Percentiles rank a stretch among this genome's conserved stretches.
Evolutionary conservation across 2,888 invertebrate species (phyloP).

Genomic region (Cheilosia vulpina): DNA sequence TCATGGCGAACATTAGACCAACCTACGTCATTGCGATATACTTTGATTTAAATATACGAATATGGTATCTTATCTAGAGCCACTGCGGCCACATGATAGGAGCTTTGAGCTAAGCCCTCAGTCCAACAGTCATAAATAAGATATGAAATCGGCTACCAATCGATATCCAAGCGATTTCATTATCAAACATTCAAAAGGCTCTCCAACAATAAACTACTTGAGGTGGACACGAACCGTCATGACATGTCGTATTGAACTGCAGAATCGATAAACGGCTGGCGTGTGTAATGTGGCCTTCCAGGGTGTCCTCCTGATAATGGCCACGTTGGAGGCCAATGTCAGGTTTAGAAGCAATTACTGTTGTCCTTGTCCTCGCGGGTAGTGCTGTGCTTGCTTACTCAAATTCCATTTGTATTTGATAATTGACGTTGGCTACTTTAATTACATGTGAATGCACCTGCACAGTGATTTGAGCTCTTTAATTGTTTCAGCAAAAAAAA

Average conservation of each 20-base stretch:
- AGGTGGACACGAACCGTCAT: constrained; percentile 2
- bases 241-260: constrained; percentile 1
- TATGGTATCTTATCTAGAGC: constrained; percentile 16
- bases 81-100: constrained; percentile 14
- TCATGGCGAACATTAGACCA: constrained; percentile 20
- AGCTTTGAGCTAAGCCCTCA: constrained; percentile 3
- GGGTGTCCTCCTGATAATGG: constrained; percentile 41
- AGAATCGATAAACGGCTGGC: constrained; percentile 27
- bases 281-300: constrained; percentile 28
- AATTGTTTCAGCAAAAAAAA: not conserved
- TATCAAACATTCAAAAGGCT: constrained; percentile 33
- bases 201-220: not conserved
- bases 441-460: not conserved
- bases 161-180: constrained; percentile 38
- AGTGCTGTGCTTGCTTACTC: not conserved
- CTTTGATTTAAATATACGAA: constrained; percentile 34
- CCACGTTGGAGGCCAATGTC: constrained; percentile 50
- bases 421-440: not conserved
- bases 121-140: constrained; percentile 48
- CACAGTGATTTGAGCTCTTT: not conserved
- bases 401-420: not conserved
- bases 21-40: constrained; percentile 44
- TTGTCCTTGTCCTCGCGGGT: constrained; percentile 38
- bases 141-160: constrained; percentile 28
- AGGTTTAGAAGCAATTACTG: constrained; percentile 20